Conservation (phyloP, 2,888 invertebrate genomes). For the Leucophenga montana region DNA sequence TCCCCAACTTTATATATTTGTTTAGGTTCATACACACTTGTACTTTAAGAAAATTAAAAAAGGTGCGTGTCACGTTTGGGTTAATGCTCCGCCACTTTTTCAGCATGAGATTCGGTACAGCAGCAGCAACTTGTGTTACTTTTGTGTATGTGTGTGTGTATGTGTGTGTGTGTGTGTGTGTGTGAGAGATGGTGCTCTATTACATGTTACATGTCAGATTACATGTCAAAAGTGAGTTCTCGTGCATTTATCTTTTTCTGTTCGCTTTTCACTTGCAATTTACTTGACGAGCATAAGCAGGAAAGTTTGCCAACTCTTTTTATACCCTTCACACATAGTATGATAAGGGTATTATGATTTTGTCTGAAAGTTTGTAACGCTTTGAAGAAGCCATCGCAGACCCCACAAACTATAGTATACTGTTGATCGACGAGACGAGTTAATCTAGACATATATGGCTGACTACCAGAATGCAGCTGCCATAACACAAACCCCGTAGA, state of each 20-base stretch:
- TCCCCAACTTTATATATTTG: too few species aligned
- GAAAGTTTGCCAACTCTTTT: neutral
- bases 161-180: too few species aligned
- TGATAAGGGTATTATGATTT: neutral
- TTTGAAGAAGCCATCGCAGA: too few species aligned
- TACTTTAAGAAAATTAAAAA: too few species aligned
- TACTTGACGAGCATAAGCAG: neutral
- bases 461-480: too few species aligned
- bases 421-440: too few species aligned
- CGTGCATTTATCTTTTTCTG: conserved; percentile 11
- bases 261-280: conserved; percentile 8
- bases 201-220: conserved; percentile 27
- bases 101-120: neutral
- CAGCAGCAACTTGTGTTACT: neutral
- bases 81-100: neutral
- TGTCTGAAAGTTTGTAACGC: too few species aligned
- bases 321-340: neutral
- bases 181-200: neutral
- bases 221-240: conserved; percentile 15
- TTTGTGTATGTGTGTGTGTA: neutral
- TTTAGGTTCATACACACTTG: too few species aligned
- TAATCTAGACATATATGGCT: too few species aligned
- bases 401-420: too few species aligned
- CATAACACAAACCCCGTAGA: too few species aligned
- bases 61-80: too few species aligned